Evolutionary conservation across 2,888 invertebrate genomes (phyloP).

Genomic region (Brenthis ino): DNA sequence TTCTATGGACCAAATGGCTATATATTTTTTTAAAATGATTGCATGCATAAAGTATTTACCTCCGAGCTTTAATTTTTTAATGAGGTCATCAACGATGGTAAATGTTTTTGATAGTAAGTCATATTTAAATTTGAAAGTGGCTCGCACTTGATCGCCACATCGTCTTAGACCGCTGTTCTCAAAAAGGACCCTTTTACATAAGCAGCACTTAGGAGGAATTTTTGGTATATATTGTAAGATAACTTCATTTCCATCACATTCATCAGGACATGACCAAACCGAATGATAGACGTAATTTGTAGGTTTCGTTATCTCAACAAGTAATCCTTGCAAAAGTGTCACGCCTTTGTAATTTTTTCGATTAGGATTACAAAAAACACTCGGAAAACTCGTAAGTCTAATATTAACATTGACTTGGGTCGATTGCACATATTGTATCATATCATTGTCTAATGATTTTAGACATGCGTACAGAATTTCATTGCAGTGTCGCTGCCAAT

Average conservation of each 20-base stretch:
- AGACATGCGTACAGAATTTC: constrained; percentile 65
- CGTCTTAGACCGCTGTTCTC: constrained; percentile 69
- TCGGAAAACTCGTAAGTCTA: constrained; percentile 59
- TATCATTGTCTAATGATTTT: constrained; percentile 49
- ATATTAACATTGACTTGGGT: constrained; percentile 60
- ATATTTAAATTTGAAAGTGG: constrained; percentile 55
- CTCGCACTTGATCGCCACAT: constrained; percentile 67
- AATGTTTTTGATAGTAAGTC: constrained; percentile 52
- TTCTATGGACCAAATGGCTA: constrained; percentile 61
- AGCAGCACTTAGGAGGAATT: constrained; percentile 62
- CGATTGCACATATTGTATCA: constrained; percentile 46
- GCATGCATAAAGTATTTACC: constrained; percentile 53
- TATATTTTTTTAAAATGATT: constrained; percentile 56
- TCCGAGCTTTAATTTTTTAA: constrained; percentile 57
- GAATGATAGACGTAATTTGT: constrained; percentile 65
- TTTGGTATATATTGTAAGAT: constrained; percentile 68
- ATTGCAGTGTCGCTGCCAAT: constrained; percentile 57
- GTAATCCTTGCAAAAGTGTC: constrained; percentile 55
- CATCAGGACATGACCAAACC: constrained; percentile 76
- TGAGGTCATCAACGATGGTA: constrained; percentile 62
- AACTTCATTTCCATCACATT: constrained; percentile 70
- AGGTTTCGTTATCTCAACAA: constrained; percentile 60
- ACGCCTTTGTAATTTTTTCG: constrained; percentile 52
- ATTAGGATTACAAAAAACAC: constrained; percentile 46
- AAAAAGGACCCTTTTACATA: constrained; percentile 63